Conservation (phyloP, 2,797 vertebrate species). For the Pitangus sulphuratus region DNA sequence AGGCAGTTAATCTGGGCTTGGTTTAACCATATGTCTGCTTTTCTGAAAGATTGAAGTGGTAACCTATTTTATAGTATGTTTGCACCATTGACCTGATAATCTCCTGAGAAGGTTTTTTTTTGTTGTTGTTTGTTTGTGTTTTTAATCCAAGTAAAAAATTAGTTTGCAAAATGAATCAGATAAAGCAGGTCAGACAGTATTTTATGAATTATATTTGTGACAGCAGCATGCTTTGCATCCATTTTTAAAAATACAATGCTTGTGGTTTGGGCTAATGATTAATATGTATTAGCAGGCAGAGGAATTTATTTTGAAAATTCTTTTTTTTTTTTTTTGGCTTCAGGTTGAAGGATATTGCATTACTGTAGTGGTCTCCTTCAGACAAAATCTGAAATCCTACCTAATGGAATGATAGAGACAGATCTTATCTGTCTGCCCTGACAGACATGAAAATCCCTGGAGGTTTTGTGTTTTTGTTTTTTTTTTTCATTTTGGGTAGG, state of each 20-base stretch:
- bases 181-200: constrained; percentile 60
- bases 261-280: constrained; percentile 12
- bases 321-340: background rate
- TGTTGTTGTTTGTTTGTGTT: background rate
- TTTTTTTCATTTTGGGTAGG: background rate
- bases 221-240: background rate
- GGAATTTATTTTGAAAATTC: background rate
- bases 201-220: constrained; percentile 36
- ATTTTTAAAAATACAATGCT: background rate
- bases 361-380: background rate
- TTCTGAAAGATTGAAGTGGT: constrained; percentile 61
- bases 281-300: background rate
- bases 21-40: constrained; percentile 57
- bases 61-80: constrained; percentile 47
- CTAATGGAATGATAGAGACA: constrained; percentile 1
- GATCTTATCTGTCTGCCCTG: background rate
- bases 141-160: constrained; percentile 68
- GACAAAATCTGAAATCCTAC: constrained; percentile 39
- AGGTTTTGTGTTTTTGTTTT: background rate
- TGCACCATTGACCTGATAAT: constrained; percentile 71
- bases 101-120: background rate
- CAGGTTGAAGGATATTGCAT: background rate
- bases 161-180: constrained; percentile 51
- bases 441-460: constrained; percentile 17
- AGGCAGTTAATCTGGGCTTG: constrained; percentile 28